Base-by-base conservation (phyloP, 2,888 invertebrate genomes). In the Vanessa cardui region DNA sequence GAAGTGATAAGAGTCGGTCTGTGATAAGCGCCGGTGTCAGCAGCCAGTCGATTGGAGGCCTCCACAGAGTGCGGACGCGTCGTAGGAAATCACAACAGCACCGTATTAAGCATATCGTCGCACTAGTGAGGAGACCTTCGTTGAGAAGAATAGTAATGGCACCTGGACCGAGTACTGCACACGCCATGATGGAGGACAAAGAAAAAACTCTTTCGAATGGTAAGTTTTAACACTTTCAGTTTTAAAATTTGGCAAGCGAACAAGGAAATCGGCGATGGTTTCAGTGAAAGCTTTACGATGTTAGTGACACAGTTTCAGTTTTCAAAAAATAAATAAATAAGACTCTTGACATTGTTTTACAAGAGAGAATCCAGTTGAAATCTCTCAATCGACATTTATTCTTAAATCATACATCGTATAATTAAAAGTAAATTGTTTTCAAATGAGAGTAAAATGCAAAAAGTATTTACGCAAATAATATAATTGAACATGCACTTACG, bases 141-240 rank as follows among this genome's bases (percentile, higher is more conserved):
- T 76, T 90, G 65, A 88, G 89, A 78, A 87, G 90, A 78, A 90
- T 90, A 73, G 91, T 88, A 26, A 94, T 94, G 94, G 93, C 94
- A 79, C 94, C 94, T 59, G 92, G 92, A 87, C 90, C 93, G 62
- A 90, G 89, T 79, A 93, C 94, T 71, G 92, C 93, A 71, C 93
- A 93, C 77, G 79, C 90, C 49, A 93, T 93, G 93, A 89, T 92
- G 86, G 93, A 92, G 76, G 93, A 93, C 78, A 93, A 93, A 80
- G 92, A 92, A 80, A 92, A 94, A 76, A 80, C 87, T 20, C 85
- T 91, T 33, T 85, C 89, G 66, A 74, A 74, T 70, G 78, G 79
- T 79, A 67, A 76, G 77, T 72, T 46, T 16, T 39, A 12, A 12
- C 6, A 60, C 16, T n/a, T 44, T 47, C 18, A 45, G 18, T 50